Conservation (phyloP, 2,113 vertebrate species). For the Platysternon megacephalum region DNA sequence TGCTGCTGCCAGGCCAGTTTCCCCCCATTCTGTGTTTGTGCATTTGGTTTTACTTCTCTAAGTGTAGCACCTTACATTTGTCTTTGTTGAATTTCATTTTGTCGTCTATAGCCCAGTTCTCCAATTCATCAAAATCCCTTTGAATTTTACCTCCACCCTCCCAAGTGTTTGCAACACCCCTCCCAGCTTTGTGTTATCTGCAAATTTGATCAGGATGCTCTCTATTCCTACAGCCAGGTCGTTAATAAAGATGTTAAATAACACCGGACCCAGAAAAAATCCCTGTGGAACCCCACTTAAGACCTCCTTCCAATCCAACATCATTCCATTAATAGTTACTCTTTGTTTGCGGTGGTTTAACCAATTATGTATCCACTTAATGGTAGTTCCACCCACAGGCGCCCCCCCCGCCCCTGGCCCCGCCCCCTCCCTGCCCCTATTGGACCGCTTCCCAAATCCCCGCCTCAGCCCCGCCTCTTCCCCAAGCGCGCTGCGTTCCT, state of each 20-base stretch:
- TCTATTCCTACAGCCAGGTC: background rate
- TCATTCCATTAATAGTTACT: background rate
- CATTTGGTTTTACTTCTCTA: background rate
- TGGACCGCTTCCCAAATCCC: too few species aligned
- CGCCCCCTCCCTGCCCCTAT: too few species aligned
- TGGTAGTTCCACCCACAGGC: too few species aligned
- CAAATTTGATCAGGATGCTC: background rate
- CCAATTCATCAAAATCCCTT: background rate
- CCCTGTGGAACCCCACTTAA: background rate
- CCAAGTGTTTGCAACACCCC: background rate
- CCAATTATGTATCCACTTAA: too few species aligned
- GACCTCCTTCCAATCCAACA: background rate
- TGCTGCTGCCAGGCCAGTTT: background rate
- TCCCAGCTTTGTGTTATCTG: background rate
- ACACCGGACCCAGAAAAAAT: background rate
- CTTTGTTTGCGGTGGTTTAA: too few species aligned
- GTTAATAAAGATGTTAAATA: background rate
- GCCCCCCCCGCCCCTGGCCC: too few species aligned
- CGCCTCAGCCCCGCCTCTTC: too few species aligned
- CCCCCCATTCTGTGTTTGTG: background rate
- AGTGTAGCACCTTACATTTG: background rate
- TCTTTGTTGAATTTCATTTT: background rate
- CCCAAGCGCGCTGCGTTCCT: too few species aligned
- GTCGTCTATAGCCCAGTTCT: background rate
- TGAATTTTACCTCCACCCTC: background rate